Percentiles rank a stretch among this genome's conserved stretches.
These are phyloP conservation scores for Gouania willdenowi DNA, from an alignment of 2,797 vertebrate genomes.

Conservation along the genomic window DNA sequence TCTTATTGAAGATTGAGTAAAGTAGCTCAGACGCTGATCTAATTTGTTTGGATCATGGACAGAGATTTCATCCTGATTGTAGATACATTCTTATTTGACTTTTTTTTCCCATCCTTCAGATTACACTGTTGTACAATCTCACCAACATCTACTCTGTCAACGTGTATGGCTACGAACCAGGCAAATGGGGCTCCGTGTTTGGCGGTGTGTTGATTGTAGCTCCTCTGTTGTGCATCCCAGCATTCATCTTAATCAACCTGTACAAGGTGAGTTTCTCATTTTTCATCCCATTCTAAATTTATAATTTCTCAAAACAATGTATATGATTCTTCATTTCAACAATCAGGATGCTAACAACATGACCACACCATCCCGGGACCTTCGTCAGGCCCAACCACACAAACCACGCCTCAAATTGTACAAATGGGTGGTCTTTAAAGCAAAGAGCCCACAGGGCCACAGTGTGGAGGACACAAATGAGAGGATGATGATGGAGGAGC, in stretches of 20 bases:
- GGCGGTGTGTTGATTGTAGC: slow-evolving; percentile 38
- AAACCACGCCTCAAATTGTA: slow-evolving; percentile 64
- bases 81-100: neutral
- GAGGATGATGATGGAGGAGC: slow-evolving; percentile 34
- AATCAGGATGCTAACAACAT: slow-evolving; percentile 28
- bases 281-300: too few species aligned
- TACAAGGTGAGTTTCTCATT: slow-evolving; percentile 60
- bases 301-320: too few species aligned
- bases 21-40: too few species aligned
- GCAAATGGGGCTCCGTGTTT: neutral
- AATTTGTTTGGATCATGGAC: too few species aligned
- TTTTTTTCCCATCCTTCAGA: slow-evolving; percentile 29
- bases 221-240: slow-evolving; percentile 70
- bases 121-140: slow-evolving; percentile 44
- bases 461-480: slow-evolving; percentile 3
- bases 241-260: slow-evolving; percentile 46
- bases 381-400: slow-evolving; percentile 63
- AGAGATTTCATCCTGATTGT: too few species aligned
- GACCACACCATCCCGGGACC: slow-evolving; percentile 54
- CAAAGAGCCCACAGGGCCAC: neutral
- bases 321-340: too few species aligned
- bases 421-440: slow-evolving; percentile 22
- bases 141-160: accelerated
- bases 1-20: too few species aligned
- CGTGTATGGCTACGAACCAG: neutral